Percentiles rank a stretch among this genome's conserved stretches.
Conservation (phyloP, 2,888 invertebrate genomes). For the Drosophila niveifrons region DNA sequence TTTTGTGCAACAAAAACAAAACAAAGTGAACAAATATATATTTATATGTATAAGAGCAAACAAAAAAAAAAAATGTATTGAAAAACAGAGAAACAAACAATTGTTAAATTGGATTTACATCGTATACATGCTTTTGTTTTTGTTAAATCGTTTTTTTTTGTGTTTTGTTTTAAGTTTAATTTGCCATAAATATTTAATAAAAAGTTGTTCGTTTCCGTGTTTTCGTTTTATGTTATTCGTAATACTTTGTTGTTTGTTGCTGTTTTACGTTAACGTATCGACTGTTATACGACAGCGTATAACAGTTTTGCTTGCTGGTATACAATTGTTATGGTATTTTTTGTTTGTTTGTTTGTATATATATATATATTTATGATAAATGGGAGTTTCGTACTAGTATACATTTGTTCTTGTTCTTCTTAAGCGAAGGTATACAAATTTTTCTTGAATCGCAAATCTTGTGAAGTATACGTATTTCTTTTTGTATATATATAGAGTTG, state of each 20-base stretch:
- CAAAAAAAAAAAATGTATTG: not conserved
- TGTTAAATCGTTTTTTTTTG: slow-evolving; percentile 19
- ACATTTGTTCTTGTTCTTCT: slow-evolving; percentile 56
- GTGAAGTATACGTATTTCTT: slow-evolving; percentile 35
- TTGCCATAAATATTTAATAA: slow-evolving; percentile 61
- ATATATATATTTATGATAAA: slow-evolving; percentile 48
- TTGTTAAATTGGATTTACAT: slow-evolving; percentile 68
- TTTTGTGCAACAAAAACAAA: slow-evolving; percentile 20
- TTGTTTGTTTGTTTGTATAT: slow-evolving; percentile 8
- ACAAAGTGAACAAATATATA: slow-evolving; percentile 21
- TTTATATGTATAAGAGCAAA: too few relatives aligned
- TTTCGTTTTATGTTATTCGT: slow-evolving; percentile 29
- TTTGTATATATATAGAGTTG: slow-evolving; percentile 25
- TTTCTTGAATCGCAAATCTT: slow-evolving; percentile 25
- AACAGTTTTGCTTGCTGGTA: slow-evolving; percentile 55
- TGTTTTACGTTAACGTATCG: slow-evolving; percentile 9
- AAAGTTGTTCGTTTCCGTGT: slow-evolving; percentile 24
- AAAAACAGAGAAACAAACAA: slow-evolving; percentile 28
- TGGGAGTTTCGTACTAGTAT: slow-evolving; percentile 60
- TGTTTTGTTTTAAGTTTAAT: slow-evolving; percentile 19
- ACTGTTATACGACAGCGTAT: slow-evolving; percentile 47
- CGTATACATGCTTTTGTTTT: slow-evolving; percentile 62
- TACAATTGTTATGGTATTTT: slow-evolving; percentile 46
- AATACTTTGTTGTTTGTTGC: slow-evolving; percentile 55
- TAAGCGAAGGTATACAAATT: slow-evolving; percentile 42